Conservation (phyloP, 2,113 vertebrate genomes). For the Labrus mixtus region DNA sequence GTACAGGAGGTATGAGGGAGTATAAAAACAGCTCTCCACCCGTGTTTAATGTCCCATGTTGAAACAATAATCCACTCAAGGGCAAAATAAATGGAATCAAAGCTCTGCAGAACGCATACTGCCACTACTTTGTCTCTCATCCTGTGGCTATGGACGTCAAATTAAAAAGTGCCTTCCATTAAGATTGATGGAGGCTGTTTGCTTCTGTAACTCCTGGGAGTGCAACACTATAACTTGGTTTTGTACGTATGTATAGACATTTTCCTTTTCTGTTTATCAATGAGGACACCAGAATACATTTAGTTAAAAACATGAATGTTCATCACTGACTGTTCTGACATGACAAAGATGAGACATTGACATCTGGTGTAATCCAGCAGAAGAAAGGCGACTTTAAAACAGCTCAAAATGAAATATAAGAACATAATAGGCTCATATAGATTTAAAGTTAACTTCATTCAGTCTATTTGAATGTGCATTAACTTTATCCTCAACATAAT, state of each 20-base stretch:
- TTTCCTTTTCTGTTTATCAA: conserved; percentile 37
- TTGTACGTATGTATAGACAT: background rate
- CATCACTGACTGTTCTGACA: too few relatives aligned
- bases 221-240: conserved; percentile 39
- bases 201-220: conserved; percentile 60
- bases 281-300: too few relatives aligned
- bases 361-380: too few relatives aligned
- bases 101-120: conserved; percentile 62
- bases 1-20: conserved; percentile 67
- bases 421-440: too few relatives aligned
- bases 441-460: too few relatives aligned
- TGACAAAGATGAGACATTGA: too few relatives aligned
- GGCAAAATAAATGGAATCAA: conserved; percentile 80
- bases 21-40: conserved; percentile 78
- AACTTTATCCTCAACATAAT: too few relatives aligned
- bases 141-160: conserved; percentile 54
- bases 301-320: too few relatives aligned
- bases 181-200: conserved; percentile 76
- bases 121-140: conserved; percentile 58
- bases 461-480: too few relatives aligned
- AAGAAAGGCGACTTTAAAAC: too few relatives aligned
- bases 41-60: conserved; percentile 81
- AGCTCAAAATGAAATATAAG: too few relatives aligned
- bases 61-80: conserved; percentile 84
- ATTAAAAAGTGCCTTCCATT: conserved; percentile 74